Conservation (phyloP, 2,113 vertebrate genomes). For the Pterocles orientalis region DNA sequence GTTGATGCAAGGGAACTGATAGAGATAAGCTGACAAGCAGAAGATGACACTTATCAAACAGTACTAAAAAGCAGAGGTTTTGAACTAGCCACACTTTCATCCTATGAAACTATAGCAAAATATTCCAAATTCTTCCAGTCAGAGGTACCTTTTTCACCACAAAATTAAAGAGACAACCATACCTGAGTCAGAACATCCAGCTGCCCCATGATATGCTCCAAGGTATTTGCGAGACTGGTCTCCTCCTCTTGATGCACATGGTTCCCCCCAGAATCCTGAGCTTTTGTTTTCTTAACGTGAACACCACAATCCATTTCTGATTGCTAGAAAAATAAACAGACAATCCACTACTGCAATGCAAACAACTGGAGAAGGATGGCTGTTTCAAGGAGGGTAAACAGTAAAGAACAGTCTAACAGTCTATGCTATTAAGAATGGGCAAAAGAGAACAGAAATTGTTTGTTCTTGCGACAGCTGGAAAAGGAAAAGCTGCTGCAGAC, state of each 20-base stretch:
- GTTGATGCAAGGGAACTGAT: rapidly evolving
- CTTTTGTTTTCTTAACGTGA: constrained; percentile 63
- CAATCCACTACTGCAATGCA: neutral
- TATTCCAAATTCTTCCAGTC: neutral
- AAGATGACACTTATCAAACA: neutral
- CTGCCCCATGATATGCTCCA: constrained; percentile 92
- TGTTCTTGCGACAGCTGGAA: neutral
- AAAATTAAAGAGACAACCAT: constrained; percentile 32
- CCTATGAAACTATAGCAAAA: neutral
- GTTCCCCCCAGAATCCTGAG: constrained; percentile 55
- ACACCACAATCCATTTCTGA: constrained; percentile 59
- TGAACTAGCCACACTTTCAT: neutral
- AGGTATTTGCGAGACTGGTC: constrained; percentile 74
- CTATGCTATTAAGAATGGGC: neutral
- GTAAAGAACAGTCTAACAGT: neutral
- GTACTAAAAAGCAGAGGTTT: neutral
- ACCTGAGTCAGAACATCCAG: constrained; percentile 96
- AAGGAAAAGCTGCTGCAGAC: neutral
- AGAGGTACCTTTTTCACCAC: neutral
- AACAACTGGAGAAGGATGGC: neutral
- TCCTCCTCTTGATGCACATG: constrained; percentile 60
- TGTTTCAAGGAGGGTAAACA: neutral
- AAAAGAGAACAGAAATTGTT: neutral
- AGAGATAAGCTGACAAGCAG: neutral
- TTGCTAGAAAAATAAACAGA: constrained; percentile 50